These are phyloP conservation scores for Actinernus sp. DNA, from an alignment of 92 coral and sea anemone genomes.

Conservation along the genomic window DNA sequence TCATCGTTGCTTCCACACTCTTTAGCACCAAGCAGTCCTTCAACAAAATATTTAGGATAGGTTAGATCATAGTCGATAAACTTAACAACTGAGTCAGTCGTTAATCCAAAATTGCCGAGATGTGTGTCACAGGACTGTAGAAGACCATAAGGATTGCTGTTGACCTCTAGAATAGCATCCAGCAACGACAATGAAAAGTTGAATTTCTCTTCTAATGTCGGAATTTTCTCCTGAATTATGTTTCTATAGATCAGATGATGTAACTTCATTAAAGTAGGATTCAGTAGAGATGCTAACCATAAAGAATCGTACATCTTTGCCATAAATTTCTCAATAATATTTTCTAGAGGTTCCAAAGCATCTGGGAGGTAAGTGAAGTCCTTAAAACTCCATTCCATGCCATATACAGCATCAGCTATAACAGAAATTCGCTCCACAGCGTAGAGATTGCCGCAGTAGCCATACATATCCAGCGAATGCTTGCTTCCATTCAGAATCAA, in stretches of 20 bases:
- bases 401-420: slow-evolving; percentile 52
- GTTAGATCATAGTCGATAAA: slow-evolving; percentile 60
- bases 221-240: slow-evolving; percentile 36
- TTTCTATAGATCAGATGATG: slow-evolving; percentile 24
- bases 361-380: slow-evolving; percentile 60
- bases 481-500: slow-evolving; percentile 66
- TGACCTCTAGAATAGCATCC: slow-evolving; percentile 51
- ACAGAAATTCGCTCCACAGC: slow-evolving; percentile 61
- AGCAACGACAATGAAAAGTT: slow-evolving; percentile 30
- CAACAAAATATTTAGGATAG: slow-evolving; percentile 29
- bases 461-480: slow-evolving; percentile 62
- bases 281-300: background rate
- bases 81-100: slow-evolving; percentile 48
- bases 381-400: slow-evolving; percentile 16
- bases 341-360: slow-evolving; percentile 56
- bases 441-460: slow-evolving; percentile 80
- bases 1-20: slow-evolving; percentile 44
- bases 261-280: slow-evolving; percentile 3
- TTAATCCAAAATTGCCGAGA: slow-evolving; percentile 77
- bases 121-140: slow-evolving; percentile 82
- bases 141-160: slow-evolving; percentile 65
- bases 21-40: slow-evolving; percentile 14
- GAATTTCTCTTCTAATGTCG: slow-evolving; percentile 53
- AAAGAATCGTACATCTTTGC: background rate
- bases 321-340: background rate